Percentiles rank a stretch among this genome's conserved stretches.
phyloP scores from a whole-genome alignment of 2,797 vertebrate genomes.

The Centroberyx gerrardi region DNA sequence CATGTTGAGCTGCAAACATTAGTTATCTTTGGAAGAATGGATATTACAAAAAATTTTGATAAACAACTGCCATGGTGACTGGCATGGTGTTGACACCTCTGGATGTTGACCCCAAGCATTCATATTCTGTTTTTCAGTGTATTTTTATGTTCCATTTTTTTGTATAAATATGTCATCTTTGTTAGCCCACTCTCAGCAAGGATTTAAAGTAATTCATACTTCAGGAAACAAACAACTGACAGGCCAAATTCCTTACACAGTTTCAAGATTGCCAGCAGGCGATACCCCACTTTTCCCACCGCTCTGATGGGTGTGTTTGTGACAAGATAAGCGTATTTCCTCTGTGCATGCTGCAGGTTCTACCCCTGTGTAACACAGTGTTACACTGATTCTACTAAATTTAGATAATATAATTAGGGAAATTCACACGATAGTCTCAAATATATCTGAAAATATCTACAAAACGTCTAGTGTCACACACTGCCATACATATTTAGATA shows the following conservation, averaged over 20 bases:
- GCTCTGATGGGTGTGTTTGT: background rate
- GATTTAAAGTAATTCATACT: no score
- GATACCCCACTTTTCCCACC: no score
- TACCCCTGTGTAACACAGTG: no score
- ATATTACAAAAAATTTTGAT: background rate
- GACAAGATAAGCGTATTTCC: background rate
- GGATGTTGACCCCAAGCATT: slow-evolving; percentile 44
- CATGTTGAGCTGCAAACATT: slow-evolving; percentile 6
- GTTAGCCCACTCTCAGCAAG: background rate
- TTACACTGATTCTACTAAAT: slow-evolving; percentile 14
- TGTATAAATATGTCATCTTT: slow-evolving; percentile 63
- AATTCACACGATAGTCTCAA: slow-evolving; percentile 11
- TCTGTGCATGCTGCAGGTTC: background rate
- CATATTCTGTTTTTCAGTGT: slow-evolving; percentile 58
- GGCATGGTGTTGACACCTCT: background rate
- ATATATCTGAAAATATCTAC: background rate
- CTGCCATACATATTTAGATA: slow-evolving; percentile 7
- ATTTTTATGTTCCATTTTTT: slow-evolving; percentile 46
- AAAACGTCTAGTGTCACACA: slow-evolving; percentile 26
- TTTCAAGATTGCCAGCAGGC: background rate
- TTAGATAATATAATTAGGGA: slow-evolving; percentile 51
- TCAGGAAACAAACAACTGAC: no score
- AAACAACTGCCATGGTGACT: background rate
- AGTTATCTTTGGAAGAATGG: background rate
- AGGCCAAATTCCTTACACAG: no score